phyloP scores from a whole-genome alignment of 2,797 vertebrate genomes.

The Periparus ater region DNA sequence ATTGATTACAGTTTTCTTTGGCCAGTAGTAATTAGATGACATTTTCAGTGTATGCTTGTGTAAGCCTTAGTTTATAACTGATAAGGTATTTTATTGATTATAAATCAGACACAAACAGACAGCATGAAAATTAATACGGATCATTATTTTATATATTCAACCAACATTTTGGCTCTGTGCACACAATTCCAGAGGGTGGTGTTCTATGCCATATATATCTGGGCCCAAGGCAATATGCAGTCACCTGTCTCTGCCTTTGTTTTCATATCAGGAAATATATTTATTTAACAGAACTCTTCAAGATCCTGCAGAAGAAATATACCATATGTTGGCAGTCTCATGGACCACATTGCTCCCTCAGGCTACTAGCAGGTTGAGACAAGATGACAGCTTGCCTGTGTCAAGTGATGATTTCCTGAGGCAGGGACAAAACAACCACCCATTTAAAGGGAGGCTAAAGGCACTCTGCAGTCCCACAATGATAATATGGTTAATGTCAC shows the following conservation, averaged over 20 bases:
- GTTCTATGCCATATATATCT: background rate
- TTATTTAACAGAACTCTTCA: background rate
- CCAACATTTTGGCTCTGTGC: background rate
- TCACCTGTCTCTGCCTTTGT: background rate
- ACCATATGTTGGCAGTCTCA: background rate
- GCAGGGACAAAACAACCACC: background rate
- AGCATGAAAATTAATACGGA: background rate
- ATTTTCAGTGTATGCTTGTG: background rate
- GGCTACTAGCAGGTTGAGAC: background rate
- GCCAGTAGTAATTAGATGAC: background rate
- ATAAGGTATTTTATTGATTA: slow-evolving; percentile 12
- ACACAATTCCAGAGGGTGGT: background rate
- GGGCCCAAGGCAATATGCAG: background rate
- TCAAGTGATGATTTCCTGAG: background rate
- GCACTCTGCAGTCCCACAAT: background rate
- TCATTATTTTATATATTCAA: background rate
- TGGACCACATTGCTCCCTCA: background rate
- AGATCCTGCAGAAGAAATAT: background rate
- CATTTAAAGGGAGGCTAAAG: background rate
- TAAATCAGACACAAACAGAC: background rate
- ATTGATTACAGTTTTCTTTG: background rate
- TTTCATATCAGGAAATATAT: background rate
- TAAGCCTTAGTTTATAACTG: background rate
- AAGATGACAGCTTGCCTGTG: background rate
- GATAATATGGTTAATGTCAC: background rate